These are phyloP conservation scores for Cyrtonyx montezumae DNA, from an alignment of 2,113 vertebrate species.

Conservation along the genomic window DNA sequence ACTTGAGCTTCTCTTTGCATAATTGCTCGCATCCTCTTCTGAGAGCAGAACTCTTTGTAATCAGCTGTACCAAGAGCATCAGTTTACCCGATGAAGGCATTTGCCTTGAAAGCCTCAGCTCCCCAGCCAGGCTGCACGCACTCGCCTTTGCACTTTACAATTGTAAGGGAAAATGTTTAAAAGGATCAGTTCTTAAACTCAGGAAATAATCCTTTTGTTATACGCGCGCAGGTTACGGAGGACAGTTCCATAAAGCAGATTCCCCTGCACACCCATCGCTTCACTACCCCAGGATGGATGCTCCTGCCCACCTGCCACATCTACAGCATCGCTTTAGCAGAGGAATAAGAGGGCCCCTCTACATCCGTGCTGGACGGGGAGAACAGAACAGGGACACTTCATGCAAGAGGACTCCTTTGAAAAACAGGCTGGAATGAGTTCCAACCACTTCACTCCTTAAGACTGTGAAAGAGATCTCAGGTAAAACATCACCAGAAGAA, in stretches of 20 bases:
- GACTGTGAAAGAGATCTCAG: background rate
- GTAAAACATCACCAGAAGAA: rapidly evolving
- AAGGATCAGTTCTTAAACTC: background rate
- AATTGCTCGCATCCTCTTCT: background rate
- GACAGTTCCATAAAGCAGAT: background rate
- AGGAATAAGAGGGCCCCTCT: background rate
- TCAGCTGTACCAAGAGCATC: rapidly evolving
- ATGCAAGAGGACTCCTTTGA: background rate
- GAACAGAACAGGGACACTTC: background rate
- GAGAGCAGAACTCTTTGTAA: background rate
- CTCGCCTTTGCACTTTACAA: background rate
- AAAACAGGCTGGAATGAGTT: background rate
- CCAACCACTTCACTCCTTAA: background rate
- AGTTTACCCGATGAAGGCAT: background rate
- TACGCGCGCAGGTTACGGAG: rapidly evolving
- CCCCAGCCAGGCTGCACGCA: background rate
- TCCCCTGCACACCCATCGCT: background rate
- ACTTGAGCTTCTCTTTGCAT: background rate
- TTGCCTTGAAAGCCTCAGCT: background rate
- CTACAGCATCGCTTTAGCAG: rapidly evolving
- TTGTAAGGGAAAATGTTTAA: background rate
- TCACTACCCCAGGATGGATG: rapidly evolving
- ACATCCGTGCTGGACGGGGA: no score
- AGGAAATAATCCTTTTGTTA: background rate
- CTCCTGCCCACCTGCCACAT: background rate